phyloP scores from a whole-genome alignment of 2,113 vertebrate species.

The Entomyzon cyanotis region DNA sequence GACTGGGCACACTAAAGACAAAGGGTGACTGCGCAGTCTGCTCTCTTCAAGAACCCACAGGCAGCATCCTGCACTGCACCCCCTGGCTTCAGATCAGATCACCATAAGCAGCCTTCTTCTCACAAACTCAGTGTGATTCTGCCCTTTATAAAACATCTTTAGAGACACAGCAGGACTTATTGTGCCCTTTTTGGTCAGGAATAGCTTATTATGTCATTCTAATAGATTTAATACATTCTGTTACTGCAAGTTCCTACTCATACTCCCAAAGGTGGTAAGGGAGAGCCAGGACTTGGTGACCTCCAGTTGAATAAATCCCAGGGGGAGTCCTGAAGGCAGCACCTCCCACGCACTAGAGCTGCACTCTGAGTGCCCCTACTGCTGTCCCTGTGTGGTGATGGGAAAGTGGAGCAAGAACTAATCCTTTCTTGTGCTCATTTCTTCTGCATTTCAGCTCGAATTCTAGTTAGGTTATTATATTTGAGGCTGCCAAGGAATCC shows the following conservation, averaged over 20 bases:
- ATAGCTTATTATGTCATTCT: neutral
- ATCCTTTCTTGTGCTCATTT: neutral
- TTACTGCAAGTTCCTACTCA: neutral
- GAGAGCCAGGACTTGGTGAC: neutral
- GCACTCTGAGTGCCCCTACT: neutral
- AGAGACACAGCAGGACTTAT: neutral
- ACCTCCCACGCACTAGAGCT: neutral
- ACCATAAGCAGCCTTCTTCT: neutral
- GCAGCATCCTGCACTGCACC: neutral
- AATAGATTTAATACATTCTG: neutral
- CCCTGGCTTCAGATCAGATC: neutral
- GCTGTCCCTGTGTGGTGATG: fast-evolving
- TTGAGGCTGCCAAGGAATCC: neutral
- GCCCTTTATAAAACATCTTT: neutral
- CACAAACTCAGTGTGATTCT: neutral
- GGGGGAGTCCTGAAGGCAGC: neutral
- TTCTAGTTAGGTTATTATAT: neutral
- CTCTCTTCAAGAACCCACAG: neutral
- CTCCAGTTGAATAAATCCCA: neutral
- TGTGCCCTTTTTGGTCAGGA: neutral
- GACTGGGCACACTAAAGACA: neutral
- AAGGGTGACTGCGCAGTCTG: neutral
- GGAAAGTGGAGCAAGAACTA: neutral
- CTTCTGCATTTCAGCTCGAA: neutral
- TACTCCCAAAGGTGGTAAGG: neutral